Conservation (phyloP, 2,888 invertebrate species). For the Trichogramma evanescens region DNA sequence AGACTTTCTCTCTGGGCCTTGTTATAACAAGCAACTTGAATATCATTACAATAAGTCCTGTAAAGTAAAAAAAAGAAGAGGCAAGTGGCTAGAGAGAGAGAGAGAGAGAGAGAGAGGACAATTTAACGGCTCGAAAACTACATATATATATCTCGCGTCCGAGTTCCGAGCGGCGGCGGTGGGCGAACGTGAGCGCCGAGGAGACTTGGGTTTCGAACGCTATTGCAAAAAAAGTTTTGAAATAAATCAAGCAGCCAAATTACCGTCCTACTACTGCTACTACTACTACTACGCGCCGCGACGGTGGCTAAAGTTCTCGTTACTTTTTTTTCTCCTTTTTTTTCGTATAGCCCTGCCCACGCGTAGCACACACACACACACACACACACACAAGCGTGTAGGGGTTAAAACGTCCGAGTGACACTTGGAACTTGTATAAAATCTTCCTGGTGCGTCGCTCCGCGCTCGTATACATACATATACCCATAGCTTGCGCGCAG, state of each 20-base stretch:
- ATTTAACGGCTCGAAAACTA: conserved; percentile 29
- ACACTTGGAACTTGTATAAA: no score
- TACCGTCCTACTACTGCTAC: conserved; percentile 24
- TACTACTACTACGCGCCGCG: not conserved
- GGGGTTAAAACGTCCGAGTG: no score
- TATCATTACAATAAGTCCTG: conserved; percentile 21
- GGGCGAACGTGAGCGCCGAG: no score
- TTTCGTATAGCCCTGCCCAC: no score
- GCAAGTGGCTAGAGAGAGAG: conserved; percentile 4
- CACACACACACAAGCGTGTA: no score
- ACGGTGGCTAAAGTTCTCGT: not conserved
- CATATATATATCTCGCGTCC: no score
- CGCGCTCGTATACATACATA: no score
- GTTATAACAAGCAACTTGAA: conserved; percentile 12
- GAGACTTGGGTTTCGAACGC: conserved; percentile 9
- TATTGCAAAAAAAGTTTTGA: conserved; percentile 36
- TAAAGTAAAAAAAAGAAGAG: not conserved
- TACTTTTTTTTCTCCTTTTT: no score
- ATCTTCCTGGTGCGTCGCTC: no score
- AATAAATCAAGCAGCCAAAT: conserved; percentile 38
- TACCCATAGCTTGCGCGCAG: no score
- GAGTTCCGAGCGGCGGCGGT: no score
- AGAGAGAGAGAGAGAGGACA: conserved; percentile 19
- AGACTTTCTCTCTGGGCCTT: not conserved
- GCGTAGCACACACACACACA: no score